Percentiles rank a stretch among this genome's conserved stretches.
Evolutionary conservation across 2,113 vertebrate species (phyloP).

Genomic region (Dascyllus trimaculatus): DNA sequence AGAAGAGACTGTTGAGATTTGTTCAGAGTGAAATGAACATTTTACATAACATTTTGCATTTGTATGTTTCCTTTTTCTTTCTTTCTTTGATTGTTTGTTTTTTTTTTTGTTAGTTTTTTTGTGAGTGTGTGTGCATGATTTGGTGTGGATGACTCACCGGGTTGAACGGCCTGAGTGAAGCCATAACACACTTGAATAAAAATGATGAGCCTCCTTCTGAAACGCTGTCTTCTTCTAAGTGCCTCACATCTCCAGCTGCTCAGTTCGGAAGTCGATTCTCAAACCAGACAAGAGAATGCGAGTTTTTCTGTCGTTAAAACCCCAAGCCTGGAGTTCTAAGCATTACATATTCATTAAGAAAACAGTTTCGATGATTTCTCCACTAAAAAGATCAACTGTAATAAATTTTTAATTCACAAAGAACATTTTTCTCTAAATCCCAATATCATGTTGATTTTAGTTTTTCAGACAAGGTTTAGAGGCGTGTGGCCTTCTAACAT

Average conservation of each 20-base stretch:
- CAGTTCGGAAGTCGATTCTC: neutral
- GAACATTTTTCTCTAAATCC: too few species aligned
- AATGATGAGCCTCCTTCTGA: constrained; percentile 80
- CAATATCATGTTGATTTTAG: too few species aligned
- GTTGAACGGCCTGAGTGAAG: constrained; percentile 71
- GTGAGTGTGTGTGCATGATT: constrained; percentile 80
- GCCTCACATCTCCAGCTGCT: neutral
- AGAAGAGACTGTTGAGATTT: constrained; percentile 50
- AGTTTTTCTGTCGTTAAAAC: neutral
- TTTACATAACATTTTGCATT: constrained; percentile 67
- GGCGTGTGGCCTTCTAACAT: too few species aligned
- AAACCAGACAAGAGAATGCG: too few species aligned
- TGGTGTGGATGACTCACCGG: constrained; percentile 78
- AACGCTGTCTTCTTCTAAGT: constrained; percentile 55
- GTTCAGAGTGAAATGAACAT: constrained; percentile 66
- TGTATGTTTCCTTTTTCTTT: constrained; percentile 44
- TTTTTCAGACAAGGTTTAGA: too few species aligned
- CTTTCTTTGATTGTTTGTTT: neutral
- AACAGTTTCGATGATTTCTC: too few species aligned
- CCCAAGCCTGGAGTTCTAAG: too few species aligned
- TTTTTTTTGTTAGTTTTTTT: constrained; percentile 35
- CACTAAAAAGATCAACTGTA: too few species aligned
- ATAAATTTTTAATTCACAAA: too few species aligned
- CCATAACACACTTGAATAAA: constrained; percentile 84
- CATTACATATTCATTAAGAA: too few species aligned